These are phyloP conservation scores for Aurelia aurita complex sp. Pacific DNA, from an alignment of 30 jellyfish, hydroid and myxozoan genomes.

Conservation along the genomic window DNA sequence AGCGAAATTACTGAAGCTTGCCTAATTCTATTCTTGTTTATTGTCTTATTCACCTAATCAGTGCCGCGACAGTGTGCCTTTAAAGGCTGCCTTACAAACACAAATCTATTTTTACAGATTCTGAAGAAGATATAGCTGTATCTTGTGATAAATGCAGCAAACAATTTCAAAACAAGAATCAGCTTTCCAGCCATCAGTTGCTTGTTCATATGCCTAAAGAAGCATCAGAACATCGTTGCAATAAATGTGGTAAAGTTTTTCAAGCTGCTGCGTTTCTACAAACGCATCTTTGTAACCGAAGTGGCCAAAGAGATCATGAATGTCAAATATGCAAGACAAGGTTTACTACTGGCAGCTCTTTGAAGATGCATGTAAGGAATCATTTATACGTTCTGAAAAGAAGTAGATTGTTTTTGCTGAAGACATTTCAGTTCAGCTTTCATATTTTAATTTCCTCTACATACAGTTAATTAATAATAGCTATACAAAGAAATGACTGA, in stretches of 20 bases:
- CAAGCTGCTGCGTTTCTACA: constrained; percentile 66
- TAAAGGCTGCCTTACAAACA: too few relatives aligned
- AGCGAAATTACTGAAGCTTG: too few relatives aligned
- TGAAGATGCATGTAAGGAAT: constrained; percentile 30
- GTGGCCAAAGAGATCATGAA: constrained; percentile 54
- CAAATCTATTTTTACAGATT: not conserved
- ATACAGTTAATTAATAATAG: too few relatives aligned
- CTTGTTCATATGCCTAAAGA: constrained; percentile 36
- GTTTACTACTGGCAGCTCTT: constrained; percentile 48
- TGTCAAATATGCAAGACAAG: constrained; percentile 51
- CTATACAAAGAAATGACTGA: too few relatives aligned
- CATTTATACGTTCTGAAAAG: too few relatives aligned
- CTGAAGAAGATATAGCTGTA: constrained; percentile 12
- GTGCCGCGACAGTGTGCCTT: too few relatives aligned
- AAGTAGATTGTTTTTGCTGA: too few relatives aligned
- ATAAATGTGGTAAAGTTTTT: constrained; percentile 58
- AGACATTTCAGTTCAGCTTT: too few relatives aligned
- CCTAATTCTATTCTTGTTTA: too few relatives aligned
- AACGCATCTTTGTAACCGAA: constrained; percentile 60
- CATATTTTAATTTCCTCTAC: too few relatives aligned
- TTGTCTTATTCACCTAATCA: too few relatives aligned
- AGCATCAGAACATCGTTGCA: constrained; percentile 44
- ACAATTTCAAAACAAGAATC: constrained; percentile 20
- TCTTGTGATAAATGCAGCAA: constrained; percentile 42
- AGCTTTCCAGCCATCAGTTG: constrained; percentile 37